A percentile compares a stretch with the other conserved stretches of the same genome.
Conservation (phyloP, 2,888 invertebrate species). For the Rhingia campestris region DNA sequence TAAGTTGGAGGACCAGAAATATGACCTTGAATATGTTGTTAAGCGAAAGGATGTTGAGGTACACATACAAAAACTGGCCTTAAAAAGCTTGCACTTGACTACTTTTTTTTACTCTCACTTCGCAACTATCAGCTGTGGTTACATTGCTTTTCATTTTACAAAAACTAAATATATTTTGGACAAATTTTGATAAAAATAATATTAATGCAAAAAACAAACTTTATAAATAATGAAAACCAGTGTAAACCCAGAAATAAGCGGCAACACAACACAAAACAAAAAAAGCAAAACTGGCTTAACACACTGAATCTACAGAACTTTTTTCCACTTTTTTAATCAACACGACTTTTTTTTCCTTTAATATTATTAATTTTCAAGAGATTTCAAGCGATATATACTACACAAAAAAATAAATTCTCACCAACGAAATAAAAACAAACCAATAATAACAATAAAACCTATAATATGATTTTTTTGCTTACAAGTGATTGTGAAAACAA, state of each 20-base stretch:
- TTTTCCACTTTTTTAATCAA: slow-evolving; percentile 53
- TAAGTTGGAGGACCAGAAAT: slow-evolving; percentile 96
- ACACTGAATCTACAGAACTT: slow-evolving; percentile 58
- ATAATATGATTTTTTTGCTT: slow-evolving; percentile 49
- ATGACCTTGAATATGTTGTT: slow-evolving; percentile 99
- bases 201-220: not conserved
- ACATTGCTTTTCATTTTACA: slow-evolving; percentile 47
- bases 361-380: slow-evolving; percentile 58
- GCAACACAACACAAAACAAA: slow-evolving; percentile 71
- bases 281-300: slow-evolving; percentile 69
- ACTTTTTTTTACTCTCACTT: slow-evolving; percentile 63
- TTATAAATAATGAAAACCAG: slow-evolving; percentile 25
- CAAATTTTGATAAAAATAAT: not conserved
- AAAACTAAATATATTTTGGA: not conserved
- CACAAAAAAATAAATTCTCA: slow-evolving; percentile 40
- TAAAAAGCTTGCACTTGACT: slow-evolving; percentile 71
- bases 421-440: slow-evolving; percentile 31
- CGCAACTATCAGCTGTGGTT: slow-evolving; percentile 43
- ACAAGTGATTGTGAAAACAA: slow-evolving; percentile 62
- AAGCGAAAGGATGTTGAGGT: slow-evolving; percentile 99
- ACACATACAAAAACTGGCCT: slow-evolving; percentile 82
- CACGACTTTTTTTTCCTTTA: slow-evolving; percentile 52
- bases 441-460: slow-evolving; percentile 10
- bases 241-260: slow-evolving; percentile 45
- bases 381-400: slow-evolving; percentile 49